phyloP scores from a whole-genome alignment of 2,888 invertebrate genomes.

The Pelosia muscerda region DNA sequence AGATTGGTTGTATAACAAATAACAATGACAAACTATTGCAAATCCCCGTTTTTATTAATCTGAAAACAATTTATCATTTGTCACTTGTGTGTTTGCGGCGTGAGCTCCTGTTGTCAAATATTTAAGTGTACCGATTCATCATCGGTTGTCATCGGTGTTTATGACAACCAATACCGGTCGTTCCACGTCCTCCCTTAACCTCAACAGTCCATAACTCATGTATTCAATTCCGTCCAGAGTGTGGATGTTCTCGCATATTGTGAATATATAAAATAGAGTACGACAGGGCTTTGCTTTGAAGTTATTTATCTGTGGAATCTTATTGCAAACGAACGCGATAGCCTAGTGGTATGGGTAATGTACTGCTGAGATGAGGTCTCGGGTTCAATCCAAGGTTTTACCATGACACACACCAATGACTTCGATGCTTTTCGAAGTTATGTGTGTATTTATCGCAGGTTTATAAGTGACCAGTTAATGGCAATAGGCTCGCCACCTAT shows the following conservation, averaged over 20 bases:
- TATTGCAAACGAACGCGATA: no score
- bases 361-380: no score
- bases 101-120: conserved; percentile 7
- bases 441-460: no score
- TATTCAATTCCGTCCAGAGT: neutral
- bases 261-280: neutral
- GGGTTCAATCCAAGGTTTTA: no score
- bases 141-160: conserved; percentile 8
- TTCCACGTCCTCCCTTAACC: neutral
- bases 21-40: neutral
- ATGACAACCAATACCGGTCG: neutral
- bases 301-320: neutral
- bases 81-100: neutral
- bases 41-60: neutral
- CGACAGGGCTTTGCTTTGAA: neutral
- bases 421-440: no score
- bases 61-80: neutral
- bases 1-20: neutral
- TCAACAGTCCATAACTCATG: neutral
- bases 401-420: no score
- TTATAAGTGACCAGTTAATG: no score
- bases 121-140: conserved; percentile 12
- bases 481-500: no score
- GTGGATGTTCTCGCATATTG: neutral
- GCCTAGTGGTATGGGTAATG: no score